These are phyloP conservation scores for Lycia hirtaria DNA, from an alignment of 2,888 invertebrate species.

Conservation along the genomic window DNA sequence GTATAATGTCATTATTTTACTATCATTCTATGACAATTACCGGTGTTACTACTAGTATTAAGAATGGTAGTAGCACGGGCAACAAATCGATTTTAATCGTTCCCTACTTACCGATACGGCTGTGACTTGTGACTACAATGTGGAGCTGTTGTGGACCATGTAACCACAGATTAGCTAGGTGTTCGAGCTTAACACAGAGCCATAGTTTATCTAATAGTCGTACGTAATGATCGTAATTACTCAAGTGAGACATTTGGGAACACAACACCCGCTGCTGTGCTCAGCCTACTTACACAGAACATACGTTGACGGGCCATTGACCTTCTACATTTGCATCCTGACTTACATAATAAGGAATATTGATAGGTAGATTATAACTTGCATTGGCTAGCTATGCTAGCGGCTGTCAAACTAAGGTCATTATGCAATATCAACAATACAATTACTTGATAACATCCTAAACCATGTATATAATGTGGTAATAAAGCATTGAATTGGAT, in stretches of 20 bases:
- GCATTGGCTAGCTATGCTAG: too few relatives aligned
- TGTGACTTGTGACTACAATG: slow-evolving; percentile 9
- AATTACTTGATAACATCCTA: too few relatives aligned
- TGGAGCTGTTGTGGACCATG: slow-evolving; percentile 10
- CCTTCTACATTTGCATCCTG: slow-evolving; percentile 42
- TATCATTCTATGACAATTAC: too few relatives aligned
- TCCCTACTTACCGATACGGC: background rate
- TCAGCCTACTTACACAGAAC: slow-evolving; percentile 22
- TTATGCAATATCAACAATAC: background rate
- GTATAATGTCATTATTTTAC: too few relatives aligned
- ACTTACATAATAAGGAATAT: too few relatives aligned
- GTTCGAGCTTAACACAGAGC: slow-evolving; percentile 1
- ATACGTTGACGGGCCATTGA: slow-evolving; percentile 41
- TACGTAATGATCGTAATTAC: slow-evolving; percentile 42
- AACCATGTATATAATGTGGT: too few relatives aligned
- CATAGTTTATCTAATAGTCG: slow-evolving; percentile 15
- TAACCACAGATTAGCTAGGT: slow-evolving; percentile 18
- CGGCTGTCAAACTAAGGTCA: too few relatives aligned
- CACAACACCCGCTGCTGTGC: slow-evolving; percentile 14
- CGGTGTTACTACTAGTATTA: too few relatives aligned
- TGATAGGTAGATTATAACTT: too few relatives aligned
- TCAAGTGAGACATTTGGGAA: slow-evolving; percentile 43
- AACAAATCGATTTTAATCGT: background rate
- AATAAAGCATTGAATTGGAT: too few relatives aligned
- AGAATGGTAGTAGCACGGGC: too few relatives aligned